These are phyloP conservation scores for Fissipunctia ypsillon DNA, from an alignment of 2,888 invertebrate species.

Conservation along the genomic window DNA sequence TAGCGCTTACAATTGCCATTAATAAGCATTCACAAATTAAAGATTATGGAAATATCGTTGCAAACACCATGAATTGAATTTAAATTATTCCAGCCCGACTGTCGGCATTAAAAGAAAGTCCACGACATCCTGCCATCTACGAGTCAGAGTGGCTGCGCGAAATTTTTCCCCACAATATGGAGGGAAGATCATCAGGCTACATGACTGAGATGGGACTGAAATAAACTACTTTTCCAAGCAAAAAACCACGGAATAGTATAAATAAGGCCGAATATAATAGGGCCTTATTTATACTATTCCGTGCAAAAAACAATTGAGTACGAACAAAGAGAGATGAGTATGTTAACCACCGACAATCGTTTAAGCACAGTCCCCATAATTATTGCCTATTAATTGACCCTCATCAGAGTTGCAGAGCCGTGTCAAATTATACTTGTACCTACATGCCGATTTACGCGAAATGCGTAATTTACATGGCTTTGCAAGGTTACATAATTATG, in stretches of 20 bases:
- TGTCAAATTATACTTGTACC: constrained; percentile 21
- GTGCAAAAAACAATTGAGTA: not conserved
- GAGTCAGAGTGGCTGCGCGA: not conserved
- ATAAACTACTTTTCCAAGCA: not conserved
- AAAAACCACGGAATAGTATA: too few species aligned
- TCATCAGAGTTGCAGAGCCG: constrained; percentile 10
- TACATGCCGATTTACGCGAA: not conserved
- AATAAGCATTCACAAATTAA: not conserved
- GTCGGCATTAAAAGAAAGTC: not conserved
- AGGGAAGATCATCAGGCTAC: not conserved
- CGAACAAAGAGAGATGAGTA: not conserved
- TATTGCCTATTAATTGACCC: not conserved
- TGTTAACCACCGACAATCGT: not conserved
- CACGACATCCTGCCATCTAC: not conserved
- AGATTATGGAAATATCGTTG: not conserved
- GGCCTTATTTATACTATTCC: too few species aligned
- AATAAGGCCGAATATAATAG: too few species aligned
- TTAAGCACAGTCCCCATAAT: not conserved
- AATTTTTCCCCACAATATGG: not conserved
- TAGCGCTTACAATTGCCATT: not conserved
- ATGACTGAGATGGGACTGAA: too few species aligned
- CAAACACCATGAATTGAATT: not conserved
- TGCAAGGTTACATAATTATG: not conserved
- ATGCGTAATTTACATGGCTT: constrained; percentile 4
- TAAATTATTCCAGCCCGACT: not conserved